Percentiles rank a stretch among this genome's conserved stretches.
phyloP scores from a whole-genome alignment of 2,113 vertebrate genomes.

The Marmota flaviventris region DNA sequence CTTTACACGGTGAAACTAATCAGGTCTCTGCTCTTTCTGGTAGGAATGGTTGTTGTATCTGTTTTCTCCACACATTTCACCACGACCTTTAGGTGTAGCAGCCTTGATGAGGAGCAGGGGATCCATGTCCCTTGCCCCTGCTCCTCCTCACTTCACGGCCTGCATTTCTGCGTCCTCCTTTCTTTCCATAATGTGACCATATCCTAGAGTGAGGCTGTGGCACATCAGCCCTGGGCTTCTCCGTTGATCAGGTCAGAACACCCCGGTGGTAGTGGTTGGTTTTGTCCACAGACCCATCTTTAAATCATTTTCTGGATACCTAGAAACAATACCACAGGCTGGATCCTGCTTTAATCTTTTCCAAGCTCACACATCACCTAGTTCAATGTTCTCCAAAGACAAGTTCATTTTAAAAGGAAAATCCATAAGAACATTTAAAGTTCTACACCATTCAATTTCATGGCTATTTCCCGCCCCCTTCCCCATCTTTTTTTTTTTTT shows the following conservation, averaged over 20 bases:
- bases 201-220: not conserved
- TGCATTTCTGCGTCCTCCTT: not conserved
- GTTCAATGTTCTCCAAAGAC: not conserved
- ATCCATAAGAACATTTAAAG: not conserved
- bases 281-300: not conserved
- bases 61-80: not conserved
- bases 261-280: not conserved
- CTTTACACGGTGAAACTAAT: not conserved
- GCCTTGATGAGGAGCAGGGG: not conserved
- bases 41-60: not conserved
- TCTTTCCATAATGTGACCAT: not conserved
- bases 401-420: not conserved
- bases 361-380: not conserved
- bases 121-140: fast-evolving
- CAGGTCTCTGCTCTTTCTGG: not conserved
- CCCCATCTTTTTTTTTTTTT: no score
- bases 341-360: not conserved
- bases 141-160: not conserved
- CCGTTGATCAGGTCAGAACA: not conserved
- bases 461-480: no score
- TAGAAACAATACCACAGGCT: not conserved
- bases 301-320: not conserved
- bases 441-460: not conserved
- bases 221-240: not conserved
- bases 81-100: not conserved